A percentile compares a stretch with the other conserved stretches of the same genome.
These are phyloP conservation scores for Protonemura montana DNA, from an alignment of 2,888 invertebrate species.

Conservation along the genomic window DNA sequence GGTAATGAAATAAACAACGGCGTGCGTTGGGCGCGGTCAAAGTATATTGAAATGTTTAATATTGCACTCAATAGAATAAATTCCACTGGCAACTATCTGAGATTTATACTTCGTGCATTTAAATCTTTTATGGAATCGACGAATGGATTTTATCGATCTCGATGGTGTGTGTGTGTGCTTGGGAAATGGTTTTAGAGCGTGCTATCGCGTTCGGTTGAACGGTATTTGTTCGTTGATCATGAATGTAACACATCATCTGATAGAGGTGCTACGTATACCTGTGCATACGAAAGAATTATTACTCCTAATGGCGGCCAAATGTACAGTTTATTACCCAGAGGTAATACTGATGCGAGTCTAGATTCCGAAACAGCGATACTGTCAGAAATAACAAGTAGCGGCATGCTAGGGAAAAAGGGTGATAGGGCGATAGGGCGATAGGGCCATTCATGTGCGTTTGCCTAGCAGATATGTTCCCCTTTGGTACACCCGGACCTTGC, in stretches of 20 bases:
- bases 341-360: background rate
- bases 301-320: background rate
- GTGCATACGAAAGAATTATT: background rate
- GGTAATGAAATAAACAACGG: background rate
- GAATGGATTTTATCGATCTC: background rate
- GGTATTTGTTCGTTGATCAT: background rate
- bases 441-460: background rate
- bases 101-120: background rate
- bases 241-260: background rate
- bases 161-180: background rate
- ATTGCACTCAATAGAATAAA: constrained; percentile 3
- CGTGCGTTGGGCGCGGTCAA: background rate
- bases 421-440: too few species aligned
- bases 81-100: background rate
- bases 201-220: background rate
- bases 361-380: background rate
- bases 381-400: background rate
- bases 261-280: background rate
- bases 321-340: background rate
- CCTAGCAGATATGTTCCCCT: background rate
- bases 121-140: background rate
- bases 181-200: background rate
- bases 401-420: background rate
- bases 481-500: background rate
- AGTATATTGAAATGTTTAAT: background rate